Conservation (phyloP, 2,113 vertebrate species). For the Xiphophorus hellerii region DNA sequence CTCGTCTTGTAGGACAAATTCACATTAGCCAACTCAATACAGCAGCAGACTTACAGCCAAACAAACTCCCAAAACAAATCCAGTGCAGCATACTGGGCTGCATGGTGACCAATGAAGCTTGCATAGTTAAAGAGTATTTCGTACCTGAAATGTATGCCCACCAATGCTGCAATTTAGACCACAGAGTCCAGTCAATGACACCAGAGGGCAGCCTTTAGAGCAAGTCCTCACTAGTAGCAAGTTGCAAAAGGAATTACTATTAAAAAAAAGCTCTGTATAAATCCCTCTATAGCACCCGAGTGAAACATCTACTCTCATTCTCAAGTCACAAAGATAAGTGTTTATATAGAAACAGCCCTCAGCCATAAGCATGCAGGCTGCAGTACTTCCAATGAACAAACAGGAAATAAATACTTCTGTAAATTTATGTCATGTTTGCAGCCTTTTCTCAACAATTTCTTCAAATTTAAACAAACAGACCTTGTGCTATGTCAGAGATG, state of each 20-base stretch:
- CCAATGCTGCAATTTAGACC: conserved; percentile 16
- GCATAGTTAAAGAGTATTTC: not conserved
- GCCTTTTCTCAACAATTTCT: conserved; percentile 10
- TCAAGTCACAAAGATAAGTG: conserved; percentile 14
- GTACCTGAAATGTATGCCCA: conserved; percentile 11
- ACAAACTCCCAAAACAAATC: not conserved
- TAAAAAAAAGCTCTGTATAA: not conserved
- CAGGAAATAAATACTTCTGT: not conserved
- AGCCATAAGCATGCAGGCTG: conserved; percentile 3
- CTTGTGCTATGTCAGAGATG: conserved; percentile 4
- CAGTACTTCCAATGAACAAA: conserved; percentile 7
- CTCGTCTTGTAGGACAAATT: not conserved
- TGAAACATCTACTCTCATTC: conserved; percentile 17
- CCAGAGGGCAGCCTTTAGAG: conserved; percentile 71
- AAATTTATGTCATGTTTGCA: not conserved
- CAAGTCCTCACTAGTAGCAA: conserved; percentile 20
- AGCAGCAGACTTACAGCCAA: not conserved
- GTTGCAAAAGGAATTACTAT: not conserved
- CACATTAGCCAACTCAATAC: conserved; percentile 3
- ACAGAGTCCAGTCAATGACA: conserved; percentile 54
- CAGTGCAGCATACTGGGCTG: not conserved
- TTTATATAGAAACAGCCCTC: conserved; percentile 23
- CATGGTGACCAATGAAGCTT: not conserved
- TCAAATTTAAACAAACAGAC: not conserved
- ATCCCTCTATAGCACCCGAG: not conserved